phyloP scores from a whole-genome alignment of 2,113 vertebrate genomes.

The Nesoenas mayeri region DNA sequence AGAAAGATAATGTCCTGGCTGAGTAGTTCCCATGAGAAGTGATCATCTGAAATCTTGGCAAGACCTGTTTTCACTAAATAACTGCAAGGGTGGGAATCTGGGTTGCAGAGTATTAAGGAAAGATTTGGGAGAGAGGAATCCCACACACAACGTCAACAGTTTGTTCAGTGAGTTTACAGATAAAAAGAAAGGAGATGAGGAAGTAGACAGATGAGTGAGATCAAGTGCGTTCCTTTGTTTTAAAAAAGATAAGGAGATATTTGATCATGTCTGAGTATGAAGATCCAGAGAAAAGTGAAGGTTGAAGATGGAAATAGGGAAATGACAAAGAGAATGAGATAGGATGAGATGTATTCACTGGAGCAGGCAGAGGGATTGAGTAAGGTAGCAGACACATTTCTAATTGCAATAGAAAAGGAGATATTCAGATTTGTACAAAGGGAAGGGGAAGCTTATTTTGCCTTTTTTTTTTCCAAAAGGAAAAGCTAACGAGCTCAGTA shows the following conservation, averaged over 20 bases:
- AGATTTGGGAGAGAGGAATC: not conserved
- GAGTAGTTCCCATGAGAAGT: not conserved
- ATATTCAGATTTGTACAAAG: not conserved
- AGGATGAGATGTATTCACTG: not conserved
- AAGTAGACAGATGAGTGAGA: not conserved
- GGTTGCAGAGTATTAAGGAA: not conserved
- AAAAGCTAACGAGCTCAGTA: not conserved
- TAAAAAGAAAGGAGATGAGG: not conserved
- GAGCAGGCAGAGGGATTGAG: not conserved
- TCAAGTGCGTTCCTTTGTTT: not conserved
- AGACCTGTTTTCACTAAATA: not conserved
- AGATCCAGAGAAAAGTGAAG: not conserved
- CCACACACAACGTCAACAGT: not conserved
- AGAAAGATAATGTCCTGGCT: not conserved
- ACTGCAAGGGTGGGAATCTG: not conserved
- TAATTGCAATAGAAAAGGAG: not conserved
- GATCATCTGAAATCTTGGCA: not conserved
- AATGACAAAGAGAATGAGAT: not conserved
- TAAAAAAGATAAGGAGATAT: not conserved
- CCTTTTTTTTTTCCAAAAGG: not conserved
- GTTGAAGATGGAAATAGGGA: not conserved
- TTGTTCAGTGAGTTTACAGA: constrained; percentile 2
- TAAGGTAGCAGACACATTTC: not conserved
- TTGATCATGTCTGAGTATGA: not conserved
- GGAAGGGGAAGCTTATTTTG: not conserved